These are phyloP conservation scores for Rhagonycha lutea DNA, from an alignment of 2,888 invertebrate species.

Conservation along the genomic window DNA sequence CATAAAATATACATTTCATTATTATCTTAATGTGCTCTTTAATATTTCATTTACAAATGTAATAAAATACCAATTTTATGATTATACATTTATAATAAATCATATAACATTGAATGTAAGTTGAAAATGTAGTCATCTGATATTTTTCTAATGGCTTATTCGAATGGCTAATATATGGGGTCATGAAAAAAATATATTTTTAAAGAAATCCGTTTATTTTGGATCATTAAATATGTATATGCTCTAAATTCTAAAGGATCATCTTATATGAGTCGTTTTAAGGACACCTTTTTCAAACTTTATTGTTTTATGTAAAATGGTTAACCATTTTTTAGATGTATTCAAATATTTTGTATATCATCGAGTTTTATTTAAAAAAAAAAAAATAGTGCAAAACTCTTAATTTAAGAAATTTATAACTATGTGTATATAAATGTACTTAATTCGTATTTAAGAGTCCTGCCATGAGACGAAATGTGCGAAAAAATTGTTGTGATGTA, in stretches of 20 bases:
- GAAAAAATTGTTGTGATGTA: slow-evolving; percentile 32
- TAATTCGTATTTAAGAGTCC: slow-evolving; percentile 15
- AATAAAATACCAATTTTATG: background rate
- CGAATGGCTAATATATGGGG: background rate
- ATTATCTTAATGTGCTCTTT: background rate
- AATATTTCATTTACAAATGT: background rate
- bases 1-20: background rate
- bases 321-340: background rate
- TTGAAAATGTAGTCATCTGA: background rate
- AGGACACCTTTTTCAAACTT: background rate
- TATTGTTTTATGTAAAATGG: background rate
- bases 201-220: background rate
- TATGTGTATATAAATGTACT: background rate
- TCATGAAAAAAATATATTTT: background rate
- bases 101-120: background rate
- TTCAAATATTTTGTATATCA: background rate
- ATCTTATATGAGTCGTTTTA: background rate
- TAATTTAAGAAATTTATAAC: background rate
- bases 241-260: background rate
- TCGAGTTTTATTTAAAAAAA: background rate
- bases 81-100: background rate
- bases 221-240: background rate
- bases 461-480: slow-evolving; percentile 27
- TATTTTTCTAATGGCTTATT: background rate
- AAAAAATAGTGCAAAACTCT: background rate